Base-by-base conservation (phyloP, 2,888 invertebrate genomes). In the Pinctada fucata region DNA sequence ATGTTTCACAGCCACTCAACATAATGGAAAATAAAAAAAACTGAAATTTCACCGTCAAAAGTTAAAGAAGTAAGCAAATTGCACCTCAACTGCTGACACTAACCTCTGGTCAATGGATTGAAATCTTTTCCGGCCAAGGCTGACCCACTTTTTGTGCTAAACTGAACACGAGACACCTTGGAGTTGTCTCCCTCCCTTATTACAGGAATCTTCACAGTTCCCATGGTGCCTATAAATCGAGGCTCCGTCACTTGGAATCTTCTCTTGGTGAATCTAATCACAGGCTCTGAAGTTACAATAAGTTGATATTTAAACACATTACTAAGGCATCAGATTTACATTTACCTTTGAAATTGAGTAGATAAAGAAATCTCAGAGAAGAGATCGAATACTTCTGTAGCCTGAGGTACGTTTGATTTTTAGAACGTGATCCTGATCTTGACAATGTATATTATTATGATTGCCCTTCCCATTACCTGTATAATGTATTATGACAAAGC, bases 71-170 rank as follows among this genome's bases (percentile, higher is more conserved):
- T 31, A 31, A 31, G 31, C 31, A 31, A 31, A 31, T 31, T 31
- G 31, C 31, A 31, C 31, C 31, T 31, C 31, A 31, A 31, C 31
- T 31, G 31, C 31, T 31, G 31, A 31, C n/a, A 52, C 72, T 66
- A 79, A 92, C 92, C 91, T 87, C 85, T 90, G 52, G 91, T 90
- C 65, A 91, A 84, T 2, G 91, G 90, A 73, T 89, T 87, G 78
- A 92, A 93, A 83, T 93, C 93, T 51, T 85, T 82, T 52, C 91
- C 92, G 50, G 92, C 89, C 74, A 88, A 88, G 0, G 92, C 93
- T 2, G 91, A 91, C 3, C 92, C 92, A 81, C 92, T 92, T 78
- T 91, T 90, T 2, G 92, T 92, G 78, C 90, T 88, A 13, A 92
- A 88, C 65, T 90, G 84, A 13, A 92, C 90, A 3, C 88, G 83